Conservation (phyloP, 2,888 invertebrate species). For the Salticus scenicus region DNA sequence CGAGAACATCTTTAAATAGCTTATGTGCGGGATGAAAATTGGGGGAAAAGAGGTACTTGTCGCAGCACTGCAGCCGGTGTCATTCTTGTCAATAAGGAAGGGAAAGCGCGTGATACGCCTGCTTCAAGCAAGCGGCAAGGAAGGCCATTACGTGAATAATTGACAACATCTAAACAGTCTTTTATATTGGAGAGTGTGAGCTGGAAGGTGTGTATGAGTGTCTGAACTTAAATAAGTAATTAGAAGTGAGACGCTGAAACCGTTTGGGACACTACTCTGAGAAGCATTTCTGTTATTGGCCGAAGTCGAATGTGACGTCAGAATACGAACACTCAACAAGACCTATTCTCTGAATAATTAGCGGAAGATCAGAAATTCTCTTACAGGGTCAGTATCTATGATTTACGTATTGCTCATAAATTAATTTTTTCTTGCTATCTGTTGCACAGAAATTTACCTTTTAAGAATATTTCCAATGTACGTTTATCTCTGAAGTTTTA, state of each 20-base stretch:
- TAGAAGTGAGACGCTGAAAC: constrained; percentile 60
- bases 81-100: constrained; percentile 59
- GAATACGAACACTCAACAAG: too few relatives aligned
- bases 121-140: constrained; percentile 48
- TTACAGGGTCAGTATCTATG: constrained; percentile 10
- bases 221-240: constrained; percentile 65
- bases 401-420: background rate
- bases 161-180: constrained; percentile 67
- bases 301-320: constrained; percentile 36
- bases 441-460: background rate
- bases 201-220: constrained; percentile 44
- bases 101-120: background rate
- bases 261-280: constrained; percentile 48
- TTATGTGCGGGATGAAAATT: constrained; percentile 18
- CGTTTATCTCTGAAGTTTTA: too few relatives aligned
- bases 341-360: constrained; percentile 25
- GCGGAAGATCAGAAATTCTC: constrained; percentile 31
- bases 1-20: constrained; percentile 60
- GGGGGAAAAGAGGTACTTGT: constrained; percentile 32
- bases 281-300: constrained; percentile 43
- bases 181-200: constrained; percentile 57
- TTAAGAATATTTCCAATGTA: background rate
- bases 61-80: constrained; percentile 46
- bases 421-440: background rate
- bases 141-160: constrained; percentile 67